Base-by-base conservation (phyloP, 2,113 vertebrate species). In the Boulengeromyrus knoepffleri region DNA sequence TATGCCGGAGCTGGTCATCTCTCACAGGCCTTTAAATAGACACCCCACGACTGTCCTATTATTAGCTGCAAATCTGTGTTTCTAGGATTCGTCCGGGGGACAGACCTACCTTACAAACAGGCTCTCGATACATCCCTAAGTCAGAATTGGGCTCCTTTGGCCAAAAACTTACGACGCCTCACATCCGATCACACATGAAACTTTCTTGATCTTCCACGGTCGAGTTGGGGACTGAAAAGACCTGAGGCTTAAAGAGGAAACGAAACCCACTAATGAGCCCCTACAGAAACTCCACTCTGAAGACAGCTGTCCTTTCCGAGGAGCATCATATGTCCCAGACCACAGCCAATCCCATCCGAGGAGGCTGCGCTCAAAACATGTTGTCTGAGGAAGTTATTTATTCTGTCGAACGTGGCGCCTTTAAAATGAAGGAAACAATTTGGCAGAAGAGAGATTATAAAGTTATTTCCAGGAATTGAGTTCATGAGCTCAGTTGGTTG, bases 1-100 rank as follows among this genome's bases (percentile, higher is more conserved):
- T 96, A 93, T 91, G 93, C 94, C 92, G 93, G 94, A 94, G 93
- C 94, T 95, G 95, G 93, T 96, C 95, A 94, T 96, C 96, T 97
- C 95, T 96, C 97, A 97, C 94, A 96, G 95, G 92, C 90, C 95
- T 93, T 94, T 94, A 96, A 97, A 97, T 96, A 97, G 94, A 93
- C 90, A 91, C 91, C 93, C 95, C 92, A 93, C 85, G 90, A 89
- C 90, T 0, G 62, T 91, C 91, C 92, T 96, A 96, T 94, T 94
- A 93, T 93, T 95, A 95, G 94, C 90, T 91, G 89, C 88, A 74
- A 85, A 62, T 88, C 91, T 94, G 94, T 93, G 91, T 93, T 94
- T 93, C 91, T 90, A 93, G 87, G 92, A 87, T 89, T 84, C 53
- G 58, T 88, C 74, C 87, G 45, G 77, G 47, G 88, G 50, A 89